Base-by-base conservation (phyloP, 1,140 invertebrate species). In the Calephelis virginiensis region DNA sequence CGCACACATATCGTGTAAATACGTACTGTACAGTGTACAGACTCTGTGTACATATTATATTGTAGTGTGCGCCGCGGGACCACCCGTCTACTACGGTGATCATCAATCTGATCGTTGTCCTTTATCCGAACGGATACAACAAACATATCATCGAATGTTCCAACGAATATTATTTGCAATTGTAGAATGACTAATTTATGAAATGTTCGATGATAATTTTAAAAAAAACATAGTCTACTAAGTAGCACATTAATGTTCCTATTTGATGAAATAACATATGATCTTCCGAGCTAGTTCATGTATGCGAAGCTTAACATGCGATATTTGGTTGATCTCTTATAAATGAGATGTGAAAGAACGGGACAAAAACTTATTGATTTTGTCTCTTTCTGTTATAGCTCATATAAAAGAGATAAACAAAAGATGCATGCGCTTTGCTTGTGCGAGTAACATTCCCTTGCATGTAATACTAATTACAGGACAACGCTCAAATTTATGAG, bases 1-100 rank as follows among this genome's bases (percentile, higher is more conserved):
- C 80, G 74, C 75, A 69, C 72, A 69, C 72, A 74, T 73, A 76
- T 78, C 71, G 63, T 82, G 81, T 82, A 81, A 80, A 75, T 69
- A 69, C 76, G 76, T 74, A 56, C 64, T 70, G 73, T 67, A 69
- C 71, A 69, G 74, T 70, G 73, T 67, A 69, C 71, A 69, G 74
- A 76, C 68, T 75, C 67, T 45, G 74, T 76, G 74, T 76, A 76
- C 72, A 76, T 72, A 76, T 38, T 62, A 59, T 63, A 63, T 38
- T n/a, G 60, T 70, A 74, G n/a, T 14, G 68, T 62, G 56, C 68
- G 63, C 65, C 67, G 66, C 63, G 66, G 28, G 37, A 59, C 43
- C 60, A 60, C 67, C 50, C 64, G 43, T 13, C 46, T 37, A 28
- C 45, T 38, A 4, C 43, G 40, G 6, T 43, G 5, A 5, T 43